phyloP scores from a whole-genome alignment of 2,797 vertebrate species.

The Phoebastria nigripes region DNA sequence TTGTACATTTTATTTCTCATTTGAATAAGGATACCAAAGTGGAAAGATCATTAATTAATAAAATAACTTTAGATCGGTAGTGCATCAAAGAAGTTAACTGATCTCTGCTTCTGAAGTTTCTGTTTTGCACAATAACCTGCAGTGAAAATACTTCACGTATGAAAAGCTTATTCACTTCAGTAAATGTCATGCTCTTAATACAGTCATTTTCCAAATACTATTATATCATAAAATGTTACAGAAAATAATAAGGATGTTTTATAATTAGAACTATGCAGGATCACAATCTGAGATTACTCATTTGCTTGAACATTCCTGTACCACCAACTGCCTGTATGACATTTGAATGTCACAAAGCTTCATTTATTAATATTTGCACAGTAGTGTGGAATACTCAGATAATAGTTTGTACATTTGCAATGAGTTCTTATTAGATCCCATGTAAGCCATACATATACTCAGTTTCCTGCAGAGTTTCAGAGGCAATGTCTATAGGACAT shows the following conservation, averaged over 20 bases:
- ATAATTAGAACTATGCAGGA: conserved; percentile 11
- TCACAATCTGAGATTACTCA: conserved; percentile 12
- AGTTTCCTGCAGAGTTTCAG: neutral
- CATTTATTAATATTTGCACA: conserved; percentile 21
- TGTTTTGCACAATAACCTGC: neutral
- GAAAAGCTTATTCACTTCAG: conserved; percentile 20
- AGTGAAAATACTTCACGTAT: neutral
- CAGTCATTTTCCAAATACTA: conserved; percentile 2
- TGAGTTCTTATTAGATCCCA: neutral
- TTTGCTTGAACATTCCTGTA: neutral
- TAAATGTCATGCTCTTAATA: conserved; percentile 16
- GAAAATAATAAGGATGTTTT: conserved; percentile 22
- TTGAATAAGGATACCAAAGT: neutral
- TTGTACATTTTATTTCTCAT: neutral
- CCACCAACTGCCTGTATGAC: neutral
- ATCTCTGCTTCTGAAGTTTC: neutral
- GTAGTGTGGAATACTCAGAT: neutral
- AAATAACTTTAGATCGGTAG: neutral
- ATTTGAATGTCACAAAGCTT: conserved; percentile 37
- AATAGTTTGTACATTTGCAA: neutral
- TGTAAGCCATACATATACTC: neutral
- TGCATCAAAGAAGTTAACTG: neutral
- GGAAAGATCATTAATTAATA: neutral
- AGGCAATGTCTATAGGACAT: neutral
- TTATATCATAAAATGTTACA: conserved; percentile 13